Base-by-base conservation (phyloP, 2,113 vertebrate species). In the Periophthalmus modestus region DNA sequence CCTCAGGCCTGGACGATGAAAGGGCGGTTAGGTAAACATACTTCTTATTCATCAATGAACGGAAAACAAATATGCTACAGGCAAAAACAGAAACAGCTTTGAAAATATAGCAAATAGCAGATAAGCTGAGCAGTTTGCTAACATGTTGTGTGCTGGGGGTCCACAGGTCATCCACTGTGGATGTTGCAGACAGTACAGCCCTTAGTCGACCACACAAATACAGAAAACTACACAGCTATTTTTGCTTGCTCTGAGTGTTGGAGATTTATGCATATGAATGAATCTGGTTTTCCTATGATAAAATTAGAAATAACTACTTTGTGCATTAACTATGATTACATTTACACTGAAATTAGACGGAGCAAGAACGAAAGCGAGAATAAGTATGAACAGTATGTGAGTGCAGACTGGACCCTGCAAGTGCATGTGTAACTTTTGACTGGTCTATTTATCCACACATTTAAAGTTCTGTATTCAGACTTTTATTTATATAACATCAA, bases 1-100 rank as follows among this genome's bases (percentile, higher is more conserved):
- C 66, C 52, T 66, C 54, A 36, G 48, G 24, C 63, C 69, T 50
- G 33, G 0, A 47, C 61, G 54, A 18, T 55, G 48, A 72, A 82
- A 66, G 34, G 33, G 19, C 18, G 19, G 34, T 39, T n/a, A 43
- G 18, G 62, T 43, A 65, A 39, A 65, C 62, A 39, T 18, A 65
- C 33, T n/a, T 65, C 33, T 39, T 39, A 19, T 36, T 36, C 33
- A 15, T 39, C 19, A 65, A n/a, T 34, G 59, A 62, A 62, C 9
- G 39, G 18, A 5, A 39, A 43, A 39, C 33, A 65, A 39, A 65
- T 19, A 12, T 18, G 36, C 33, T 19, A n/a, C 19, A 12, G 9
- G 62, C 21, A 23, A 24, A 0, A 13, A 16, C 18, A 63, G 10
- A 34, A 39, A 34, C 7, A 43, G 7, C 39, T 10, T 9, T 18